Evolutionary conservation across 1,140 invertebrate genomes (phyloP), one percentile per base, ranked within the genome.

Genomic region (Bombus confusus): DNA sequence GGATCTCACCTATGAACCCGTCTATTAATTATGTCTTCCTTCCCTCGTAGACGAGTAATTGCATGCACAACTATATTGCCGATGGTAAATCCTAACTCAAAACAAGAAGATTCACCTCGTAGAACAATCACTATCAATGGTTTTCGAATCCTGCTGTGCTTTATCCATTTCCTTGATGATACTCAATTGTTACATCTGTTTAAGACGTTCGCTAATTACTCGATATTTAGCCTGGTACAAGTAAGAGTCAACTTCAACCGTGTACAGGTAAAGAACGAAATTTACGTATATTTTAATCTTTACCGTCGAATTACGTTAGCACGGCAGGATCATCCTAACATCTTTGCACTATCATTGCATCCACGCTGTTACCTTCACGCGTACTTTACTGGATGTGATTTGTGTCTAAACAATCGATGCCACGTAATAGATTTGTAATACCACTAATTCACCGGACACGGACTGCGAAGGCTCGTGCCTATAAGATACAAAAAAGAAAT

Each of bases 1-100:
- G 91, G 92, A 92, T 87, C 80, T 90, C 85, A 92, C 88, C 34
- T 90, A 73, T 85, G 81, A 90, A 86, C 88, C 88, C 81, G 89
- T 90, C 89, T 90, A 72, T 52, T 68, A 76, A n/a, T n/a, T 57
- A 89, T 82, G 91, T 93, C 92, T 93, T 93, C 91, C 91, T 90
- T 82, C 82, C 72, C 37, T 8, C 64, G 66, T 91, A 91, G 88
- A 87, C 52, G 22, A 80, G 75, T 93, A 92, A 88, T 79, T 92
- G 89, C 92, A 93, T 92, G 92, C 88, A 88, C 87, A 90, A 88
- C 43, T 47, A 73, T 87, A 80, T 82, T 68, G 88, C 74, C 74
- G 13, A 28, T 73, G 69, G 71, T 75, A 88, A 77, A 76, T 81
- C 71, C 76, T 78, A 76, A 79, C 59, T n/a, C 77, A 80, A 85